Evolutionary conservation across 2,888 invertebrate species (phyloP), one percentile per base, ranked within the genome.

Genomic region (Sussaba pulchella): DNA sequence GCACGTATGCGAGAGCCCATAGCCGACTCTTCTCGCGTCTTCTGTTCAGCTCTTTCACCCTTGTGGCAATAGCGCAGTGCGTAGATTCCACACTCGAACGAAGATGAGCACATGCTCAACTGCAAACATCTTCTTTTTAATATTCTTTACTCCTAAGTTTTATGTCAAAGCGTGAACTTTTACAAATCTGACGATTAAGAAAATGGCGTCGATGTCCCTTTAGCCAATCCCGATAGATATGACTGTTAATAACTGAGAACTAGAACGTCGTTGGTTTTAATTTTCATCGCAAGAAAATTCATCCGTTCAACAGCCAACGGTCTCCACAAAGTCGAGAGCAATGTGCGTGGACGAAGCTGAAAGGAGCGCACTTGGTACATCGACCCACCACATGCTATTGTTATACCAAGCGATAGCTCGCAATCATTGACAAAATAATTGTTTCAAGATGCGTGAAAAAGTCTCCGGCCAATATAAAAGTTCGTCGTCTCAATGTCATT

Each of bases 1-100:
- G 70, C 59, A 50, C 57, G 50, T 74, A 82, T 66, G 36, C 41
- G 36, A 41, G 36, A 47, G 41, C 54, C 47, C 59, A 71, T 47
- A 43, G 21, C 24, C 52, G 21, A 52, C 52, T 12, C 52, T 52
- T 52, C 52, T 52, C 21, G 64, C 45, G 14, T 64, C 24, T 45
- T 21, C 21, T 45, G 64, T 64, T 19, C 39, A 21, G 26, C 26
- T n/a, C 24, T 45, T 43, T 21, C 39, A 21, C 45, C 45, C 64
- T 19, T 8, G 1, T 54, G 17, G 12, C 24, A 52, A 52, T 52
- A 52, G 47, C n/a, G n/a, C 47, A 47, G 24, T 52, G 1, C 24
- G 52, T 24, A 52, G 24, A 52, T 52, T 24, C 24, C 24, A 24
- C 12, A 24, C 24, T 1, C 12, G 2, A n/a, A 21, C 21, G 21